Percentiles rank a stretch among this genome's conserved stretches.
These are phyloP conservation scores for Aphis craccivora DNA, from an alignment of 1,140 invertebrate species.

Conservation along the genomic window DNA sequence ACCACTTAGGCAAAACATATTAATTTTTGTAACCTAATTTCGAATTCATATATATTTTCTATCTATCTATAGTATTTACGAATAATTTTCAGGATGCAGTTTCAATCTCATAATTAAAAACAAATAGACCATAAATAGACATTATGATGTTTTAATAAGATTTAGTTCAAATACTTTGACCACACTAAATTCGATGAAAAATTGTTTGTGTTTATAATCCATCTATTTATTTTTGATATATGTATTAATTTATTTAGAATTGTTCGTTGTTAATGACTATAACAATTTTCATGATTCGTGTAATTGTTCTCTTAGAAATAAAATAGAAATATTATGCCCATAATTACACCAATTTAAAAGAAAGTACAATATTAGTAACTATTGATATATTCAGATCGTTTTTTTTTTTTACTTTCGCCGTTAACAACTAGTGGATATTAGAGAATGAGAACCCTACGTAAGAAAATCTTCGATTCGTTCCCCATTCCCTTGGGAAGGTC, in stretches of 20 bases:
- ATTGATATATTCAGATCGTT: background rate
- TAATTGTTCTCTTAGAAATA: background rate
- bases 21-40: background rate
- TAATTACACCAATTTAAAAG: background rate
- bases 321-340: background rate
- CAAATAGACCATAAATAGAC: background rate
- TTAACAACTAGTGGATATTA: background rate
- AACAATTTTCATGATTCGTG: background rate
- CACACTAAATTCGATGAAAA: background rate
- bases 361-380: background rate
- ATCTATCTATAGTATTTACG: background rate
- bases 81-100: background rate
- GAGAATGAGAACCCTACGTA: background rate
- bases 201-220: background rate
- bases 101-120: background rate
- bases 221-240: background rate
- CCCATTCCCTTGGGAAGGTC: conserved; percentile 40
- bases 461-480: conserved; percentile 48
- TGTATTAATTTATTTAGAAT: background rate
- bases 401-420: conserved; percentile 27
- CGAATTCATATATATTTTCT: background rate
- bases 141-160: background rate
- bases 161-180: background rate
- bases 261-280: background rate
- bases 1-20: background rate